A percentile compares a stretch with the other conserved stretches of the same genome.
Conservation (phyloP, 2,888 invertebrate genomes). For the Linhomoeus sp. region DNA sequence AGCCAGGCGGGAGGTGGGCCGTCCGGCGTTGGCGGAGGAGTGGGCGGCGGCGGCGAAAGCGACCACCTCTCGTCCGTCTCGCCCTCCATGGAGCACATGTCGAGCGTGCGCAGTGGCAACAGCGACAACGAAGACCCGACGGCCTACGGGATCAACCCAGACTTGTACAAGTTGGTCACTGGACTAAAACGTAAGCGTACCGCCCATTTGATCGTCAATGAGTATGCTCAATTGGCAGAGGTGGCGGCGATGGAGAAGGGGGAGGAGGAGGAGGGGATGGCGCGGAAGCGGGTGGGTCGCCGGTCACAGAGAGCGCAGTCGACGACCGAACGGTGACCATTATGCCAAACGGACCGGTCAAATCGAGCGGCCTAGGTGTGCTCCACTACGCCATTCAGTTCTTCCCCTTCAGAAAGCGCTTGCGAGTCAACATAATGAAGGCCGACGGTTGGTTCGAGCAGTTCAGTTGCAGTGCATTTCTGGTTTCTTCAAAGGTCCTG, state of each 20-base stretch:
- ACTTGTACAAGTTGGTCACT: not conserved
- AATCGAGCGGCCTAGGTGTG: slow-evolving; percentile 10
- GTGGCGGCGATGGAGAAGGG: too few species aligned
- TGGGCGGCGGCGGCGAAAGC: not conserved
- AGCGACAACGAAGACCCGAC: not conserved
- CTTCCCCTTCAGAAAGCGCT: slow-evolving; percentile 29
- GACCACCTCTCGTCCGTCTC: not conserved
- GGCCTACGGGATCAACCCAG: not conserved
- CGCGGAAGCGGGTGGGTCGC: too few species aligned
- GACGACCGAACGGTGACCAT: not conserved
- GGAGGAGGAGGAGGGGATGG: too few species aligned
- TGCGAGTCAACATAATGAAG: slow-evolving; percentile 27
- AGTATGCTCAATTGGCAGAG: too few species aligned
- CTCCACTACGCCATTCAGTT: slow-evolving; percentile 30
- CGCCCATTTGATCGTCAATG: too few species aligned
- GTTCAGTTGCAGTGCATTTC: not conserved
- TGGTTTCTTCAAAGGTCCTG: not conserved
- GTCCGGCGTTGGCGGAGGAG: not conserved
- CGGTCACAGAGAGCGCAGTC: not conserved
- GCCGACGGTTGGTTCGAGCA: slow-evolving; percentile 15
- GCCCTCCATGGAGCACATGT: not conserved
- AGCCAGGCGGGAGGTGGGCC: not conserved
- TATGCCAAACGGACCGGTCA: too few species aligned
- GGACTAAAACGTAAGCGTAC: too few species aligned
- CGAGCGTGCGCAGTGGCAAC: not conserved